phyloP scores from a whole-genome alignment of 2,797 vertebrate species.

The Zalophus californianus region DNA sequence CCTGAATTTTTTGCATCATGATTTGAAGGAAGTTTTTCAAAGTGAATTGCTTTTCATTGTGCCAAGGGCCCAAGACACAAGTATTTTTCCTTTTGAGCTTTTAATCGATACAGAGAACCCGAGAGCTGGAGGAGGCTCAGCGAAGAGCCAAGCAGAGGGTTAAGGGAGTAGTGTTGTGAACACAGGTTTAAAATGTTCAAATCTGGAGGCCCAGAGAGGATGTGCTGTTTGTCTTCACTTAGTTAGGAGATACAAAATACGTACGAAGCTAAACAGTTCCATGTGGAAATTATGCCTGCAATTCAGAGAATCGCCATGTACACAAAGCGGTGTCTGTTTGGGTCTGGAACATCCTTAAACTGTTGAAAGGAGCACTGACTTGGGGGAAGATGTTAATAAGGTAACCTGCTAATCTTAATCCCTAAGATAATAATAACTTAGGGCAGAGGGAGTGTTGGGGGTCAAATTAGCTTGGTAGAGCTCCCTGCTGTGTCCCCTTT shows the following conservation, averaged over 20 bases:
- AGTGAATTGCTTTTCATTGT: background rate
- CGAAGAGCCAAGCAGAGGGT: background rate
- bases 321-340: background rate
- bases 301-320: background rate
- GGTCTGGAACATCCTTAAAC: background rate
- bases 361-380: background rate
- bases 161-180: background rate
- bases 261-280: background rate
- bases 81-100: background rate
- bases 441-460: background rate
- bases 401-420: background rate
- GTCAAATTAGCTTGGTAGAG: background rate
- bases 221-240: background rate
- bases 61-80: background rate
- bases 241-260: background rate
- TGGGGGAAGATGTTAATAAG: background rate
- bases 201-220: background rate
- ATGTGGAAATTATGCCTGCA: background rate
- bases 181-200: background rate
- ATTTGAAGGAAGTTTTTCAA: background rate
- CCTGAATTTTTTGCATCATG: background rate
- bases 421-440: background rate
- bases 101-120: constrained; percentile 1
- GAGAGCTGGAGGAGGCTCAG: background rate
- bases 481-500: background rate